Evolutionary conservation across 1,140 invertebrate species (phyloP), one percentile per base, ranked within the genome.

Genomic region (Eriocheir sinensis): DNA sequence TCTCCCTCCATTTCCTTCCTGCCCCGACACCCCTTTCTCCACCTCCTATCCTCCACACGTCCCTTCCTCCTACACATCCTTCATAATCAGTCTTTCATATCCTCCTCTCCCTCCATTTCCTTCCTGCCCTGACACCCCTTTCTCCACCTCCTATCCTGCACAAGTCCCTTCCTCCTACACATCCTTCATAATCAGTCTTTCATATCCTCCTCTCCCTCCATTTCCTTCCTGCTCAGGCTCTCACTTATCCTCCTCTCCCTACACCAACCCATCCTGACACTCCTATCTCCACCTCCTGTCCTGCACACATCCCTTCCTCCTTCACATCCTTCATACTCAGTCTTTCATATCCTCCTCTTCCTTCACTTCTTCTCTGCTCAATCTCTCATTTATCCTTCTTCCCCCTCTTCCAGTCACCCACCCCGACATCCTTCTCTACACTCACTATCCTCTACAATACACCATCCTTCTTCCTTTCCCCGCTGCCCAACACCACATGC

Each of bases 301-400:
- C n/a, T n/a, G n/a, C n/a, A n/a, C n/a, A n/a, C 60, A n/a, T n/a
- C n/a, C 60, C n/a, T n/a, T 72, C 60, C n/a, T n/a, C n/a, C 60
- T 72, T n/a, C 60, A 72, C 60, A 72, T 15, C 60, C n/a, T n/a
- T n/a, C n/a, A n/a, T 72, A 12, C 12, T 53, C 27, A 72, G 34
- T 86, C 34, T 32, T 6, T 41, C 83, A 36, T 6, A 34, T 34
- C 3, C 12, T 86, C 34, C 36, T 34, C 36, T n/a, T 40, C 83
- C 36, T 34, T 86, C 40, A 21, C 40, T 86, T n/a, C 36, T 34
- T 41, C 34, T 83, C 83, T 40, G 12, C 83, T 86, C 83, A 34
- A 15, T 86, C 83, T 86, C 83, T 38, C 40, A 15, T 86, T n/a
- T 86, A 21, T 41, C 83, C 36, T n/a, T 40, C 83, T 86, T 41